A percentile compares a stretch with the other conserved stretches of the same genome.
Conservation (phyloP, 2,797 vertebrate species). For the Scolopax rusticola region DNA sequence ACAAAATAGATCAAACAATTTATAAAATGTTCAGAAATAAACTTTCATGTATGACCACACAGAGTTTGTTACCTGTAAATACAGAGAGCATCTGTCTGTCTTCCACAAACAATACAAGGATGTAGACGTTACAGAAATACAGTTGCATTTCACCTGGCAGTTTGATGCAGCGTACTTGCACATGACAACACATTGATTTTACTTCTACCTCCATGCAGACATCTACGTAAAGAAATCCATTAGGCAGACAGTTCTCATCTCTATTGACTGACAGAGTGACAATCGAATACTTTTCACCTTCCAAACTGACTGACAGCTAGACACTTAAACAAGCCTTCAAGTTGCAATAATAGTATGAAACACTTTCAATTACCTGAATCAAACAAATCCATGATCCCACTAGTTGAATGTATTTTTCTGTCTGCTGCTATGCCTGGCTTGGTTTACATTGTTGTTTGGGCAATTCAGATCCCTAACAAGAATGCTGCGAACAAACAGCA, state of each 20-base stretch:
- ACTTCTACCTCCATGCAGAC: slow-evolving; percentile 93
- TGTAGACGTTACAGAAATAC: slow-evolving; percentile 86
- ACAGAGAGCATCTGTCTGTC: slow-evolving; percentile 81
- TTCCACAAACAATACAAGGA: slow-evolving; percentile 79
- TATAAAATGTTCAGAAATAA: slow-evolving; percentile 44
- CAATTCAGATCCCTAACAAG: slow-evolving; percentile 73
- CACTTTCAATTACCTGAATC: slow-evolving; percentile 98
- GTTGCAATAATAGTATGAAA: slow-evolving; percentile 97
- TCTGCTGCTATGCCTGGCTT: slow-evolving; percentile 82
- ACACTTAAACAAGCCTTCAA: slow-evolving; percentile 98
- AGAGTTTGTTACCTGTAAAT: neutral
- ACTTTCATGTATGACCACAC: neutral
- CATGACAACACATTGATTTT: slow-evolving; percentile 99
- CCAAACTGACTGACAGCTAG: slow-evolving; percentile 95
- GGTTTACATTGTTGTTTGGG: slow-evolving; percentile 76
- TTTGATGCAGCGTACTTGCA: slow-evolving; percentile 90
- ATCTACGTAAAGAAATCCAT: slow-evolving; percentile 97
- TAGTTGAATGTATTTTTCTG: slow-evolving; percentile 84
- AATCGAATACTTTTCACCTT: slow-evolving; percentile 95
- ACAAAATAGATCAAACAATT: slow-evolving; percentile 15
- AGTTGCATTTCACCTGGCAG: slow-evolving; percentile 90
- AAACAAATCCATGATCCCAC: slow-evolving; percentile 96
- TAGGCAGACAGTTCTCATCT: slow-evolving; percentile 98
- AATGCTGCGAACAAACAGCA: slow-evolving; percentile 57
- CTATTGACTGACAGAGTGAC: slow-evolving; percentile 99